A percentile compares a stretch with the other conserved stretches of the same genome.
Conservation (phyloP, 2,113 vertebrate genomes). For the Melanostigma gelatinosum region DNA sequence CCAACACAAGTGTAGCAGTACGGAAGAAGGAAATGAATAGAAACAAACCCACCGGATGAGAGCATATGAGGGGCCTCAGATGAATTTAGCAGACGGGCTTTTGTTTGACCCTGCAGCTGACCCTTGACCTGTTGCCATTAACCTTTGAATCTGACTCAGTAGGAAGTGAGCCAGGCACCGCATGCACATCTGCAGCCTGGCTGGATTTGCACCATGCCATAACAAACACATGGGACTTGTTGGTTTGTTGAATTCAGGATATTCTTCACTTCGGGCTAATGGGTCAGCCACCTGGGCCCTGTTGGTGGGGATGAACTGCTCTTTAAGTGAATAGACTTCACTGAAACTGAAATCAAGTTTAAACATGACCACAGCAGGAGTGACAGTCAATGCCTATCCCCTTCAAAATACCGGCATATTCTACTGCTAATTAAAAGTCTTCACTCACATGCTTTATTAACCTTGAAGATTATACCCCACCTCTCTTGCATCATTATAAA, state of each 20-base stretch:
- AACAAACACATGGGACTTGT: constrained; percentile 38
- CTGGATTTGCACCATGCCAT: constrained; percentile 50
- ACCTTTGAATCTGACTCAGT: constrained; percentile 52
- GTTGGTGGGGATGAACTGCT: not conserved
- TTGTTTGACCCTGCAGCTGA: constrained; percentile 41
- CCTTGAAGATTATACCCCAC: not conserved
- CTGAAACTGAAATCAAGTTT: not conserved
- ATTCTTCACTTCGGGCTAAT: constrained; percentile 3
- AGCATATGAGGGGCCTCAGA: constrained; percentile 40
- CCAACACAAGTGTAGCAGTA: not conserved
- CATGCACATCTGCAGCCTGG: constrained; percentile 52
- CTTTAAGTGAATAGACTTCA: not conserved
- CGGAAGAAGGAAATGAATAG: constrained; percentile 33
- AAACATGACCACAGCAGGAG: not conserved
- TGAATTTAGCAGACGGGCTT: constrained; percentile 32
- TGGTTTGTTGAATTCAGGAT: constrained; percentile 25
- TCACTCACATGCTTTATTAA: not conserved
- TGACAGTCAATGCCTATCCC: no score
- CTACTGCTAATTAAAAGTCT: not conserved
- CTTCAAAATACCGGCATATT: not conserved
- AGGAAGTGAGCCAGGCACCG: constrained; percentile 43
- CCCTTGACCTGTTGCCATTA: constrained; percentile 58
- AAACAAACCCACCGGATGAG: constrained; percentile 32
- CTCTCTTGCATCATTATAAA: not conserved
- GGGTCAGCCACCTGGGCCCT: constrained; percentile 44